These are phyloP conservation scores for Drosophila simulans DNA, from an alignment of 1,140 invertebrate species.

Conservation along the genomic window DNA sequence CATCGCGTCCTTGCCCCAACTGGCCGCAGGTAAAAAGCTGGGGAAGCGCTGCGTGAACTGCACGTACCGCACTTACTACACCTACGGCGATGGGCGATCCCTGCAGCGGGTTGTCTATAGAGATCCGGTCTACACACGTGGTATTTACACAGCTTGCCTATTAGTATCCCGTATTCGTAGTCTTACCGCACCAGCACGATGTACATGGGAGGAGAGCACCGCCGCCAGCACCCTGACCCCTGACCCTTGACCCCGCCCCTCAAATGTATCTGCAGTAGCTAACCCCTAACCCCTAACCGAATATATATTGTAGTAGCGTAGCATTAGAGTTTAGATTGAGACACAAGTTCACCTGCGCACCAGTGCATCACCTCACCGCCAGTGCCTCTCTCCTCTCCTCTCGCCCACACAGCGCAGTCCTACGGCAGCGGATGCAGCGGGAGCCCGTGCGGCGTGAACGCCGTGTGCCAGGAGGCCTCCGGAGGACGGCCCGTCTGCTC, in stretches of 20 bases:
- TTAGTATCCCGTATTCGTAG: neutral
- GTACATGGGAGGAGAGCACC: constrained; percentile 31
- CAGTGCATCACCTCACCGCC: constrained; percentile 16
- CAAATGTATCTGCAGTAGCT: constrained; percentile 7
- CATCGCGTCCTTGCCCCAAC: constrained; percentile 37
- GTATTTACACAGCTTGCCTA: constrained; percentile 52
- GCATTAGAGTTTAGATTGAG: neutral
- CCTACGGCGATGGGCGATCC: constrained; percentile 69
- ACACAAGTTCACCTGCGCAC: constrained; percentile 13
- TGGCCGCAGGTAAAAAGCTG: constrained; percentile 66
- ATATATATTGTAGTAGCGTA: neutral
- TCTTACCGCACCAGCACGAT: constrained; percentile 14
- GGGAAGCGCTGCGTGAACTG: constrained; percentile 76
- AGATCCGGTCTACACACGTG: constrained; percentile 71
- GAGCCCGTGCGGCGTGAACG: constrained; percentile 87
- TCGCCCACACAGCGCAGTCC: constrained; percentile 38
- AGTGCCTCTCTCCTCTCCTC: neutral
- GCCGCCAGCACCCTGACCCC: neutral
- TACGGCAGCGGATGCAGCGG: constrained; percentile 71
- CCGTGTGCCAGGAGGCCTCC: constrained; percentile 87
- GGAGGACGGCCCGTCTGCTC: constrained; percentile 89
- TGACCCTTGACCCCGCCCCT: no score
- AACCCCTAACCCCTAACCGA: constrained; percentile 1
- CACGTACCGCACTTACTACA: constrained; percentile 75
- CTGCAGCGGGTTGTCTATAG: constrained; percentile 70